Evolutionary conservation across 2,888 invertebrate genomes (phyloP).

Genomic region (Oscheius sp.): DNA sequence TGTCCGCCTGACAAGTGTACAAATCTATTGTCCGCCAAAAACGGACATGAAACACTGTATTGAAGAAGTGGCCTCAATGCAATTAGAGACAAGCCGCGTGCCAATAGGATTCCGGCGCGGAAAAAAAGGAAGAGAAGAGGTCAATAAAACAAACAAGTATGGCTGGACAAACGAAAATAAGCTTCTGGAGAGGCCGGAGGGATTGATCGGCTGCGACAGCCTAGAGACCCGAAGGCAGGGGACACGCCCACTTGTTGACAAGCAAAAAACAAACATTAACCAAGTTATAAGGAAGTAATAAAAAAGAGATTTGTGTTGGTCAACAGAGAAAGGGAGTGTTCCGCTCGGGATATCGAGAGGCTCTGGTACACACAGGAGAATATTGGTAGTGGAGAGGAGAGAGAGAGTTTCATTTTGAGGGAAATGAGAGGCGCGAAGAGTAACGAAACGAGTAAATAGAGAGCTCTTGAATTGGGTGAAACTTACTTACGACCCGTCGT

Average conservation of each 20-base stretch:
- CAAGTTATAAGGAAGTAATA: too few relatives aligned
- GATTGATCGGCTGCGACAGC: conserved; percentile 30
- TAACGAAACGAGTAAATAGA: neutral
- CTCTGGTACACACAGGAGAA: neutral
- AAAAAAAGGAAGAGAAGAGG: too few relatives aligned
- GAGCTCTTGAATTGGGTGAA: conserved; percentile 4
- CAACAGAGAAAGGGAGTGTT: neutral
- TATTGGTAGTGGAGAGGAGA: neutral
- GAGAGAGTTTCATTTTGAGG: neutral
- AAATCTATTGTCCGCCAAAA: too few relatives aligned
- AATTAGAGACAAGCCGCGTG: conserved; percentile 1
- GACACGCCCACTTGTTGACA: conserved; percentile 34
- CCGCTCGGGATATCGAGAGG: neutral
- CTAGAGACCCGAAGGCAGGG: conserved; percentile 9
- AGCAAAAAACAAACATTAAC: conserved; percentile 5
- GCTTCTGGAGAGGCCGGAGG: conserved; percentile 30
- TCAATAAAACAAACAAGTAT: conserved; percentile 28
- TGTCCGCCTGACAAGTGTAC: too few relatives aligned
- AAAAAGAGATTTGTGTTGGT: neutral
- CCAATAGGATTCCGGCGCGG: neutral
- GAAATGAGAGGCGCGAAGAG: neutral
- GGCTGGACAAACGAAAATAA: conserved; percentile 23
- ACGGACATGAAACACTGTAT: neutral
- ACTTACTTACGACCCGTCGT: neutral
- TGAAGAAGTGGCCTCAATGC: neutral